Base-by-base conservation (phyloP, 2,797 vertebrate genomes). In the Anolis apletophallus region DNA sequence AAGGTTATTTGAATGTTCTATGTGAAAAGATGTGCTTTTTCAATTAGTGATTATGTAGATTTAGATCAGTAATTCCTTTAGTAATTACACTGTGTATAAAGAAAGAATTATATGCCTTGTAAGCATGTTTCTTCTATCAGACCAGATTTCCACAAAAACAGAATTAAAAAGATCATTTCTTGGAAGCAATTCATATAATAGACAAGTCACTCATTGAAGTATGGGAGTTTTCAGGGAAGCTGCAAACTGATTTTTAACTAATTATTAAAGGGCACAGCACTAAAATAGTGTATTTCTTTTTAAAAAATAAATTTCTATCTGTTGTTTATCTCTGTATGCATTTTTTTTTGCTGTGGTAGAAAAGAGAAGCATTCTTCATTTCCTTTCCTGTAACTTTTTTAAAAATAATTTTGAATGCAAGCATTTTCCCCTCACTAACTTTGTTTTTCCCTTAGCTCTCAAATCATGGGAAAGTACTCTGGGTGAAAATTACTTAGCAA, bases 41-140 rank as follows among this genome's bases (percentile, higher is more conserved):
- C 84, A 93, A 91, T 92, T 94, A 94, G 93, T 90, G 84, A 92
- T 91, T 89, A 88, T 85, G 78, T 87, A 92, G 88, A 94, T 94
- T 93, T 90, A 89, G 85, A 91, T 93, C 91, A 94, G 87, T 91
- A 92, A 93, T 93, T 92, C 78, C 59, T 91, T 90, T 91, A 92
- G 76, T 88, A 94, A 94, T 93, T 95, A 92, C 92, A 91, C 75
- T 94, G 80, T 88, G 52, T 92, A 73, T 83, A 93, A 94, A 90
- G 88, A 90, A 93, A 77, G 91, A 94, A 95, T 91, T 92, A 89
- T 93, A 88, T 94, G 91, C 91, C 84, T 83, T 92, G 79, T 88
- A 94, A 94, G 89, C 85, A 92, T 89, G 74, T 90, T 95, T 72
- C 0, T 91, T 91, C 85, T 91, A 94, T 93, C 84, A 92, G 84